These are phyloP conservation scores for Callocephalon fimbriatum DNA, from an alignment of 2,113 vertebrate species.

Conservation along the genomic window DNA sequence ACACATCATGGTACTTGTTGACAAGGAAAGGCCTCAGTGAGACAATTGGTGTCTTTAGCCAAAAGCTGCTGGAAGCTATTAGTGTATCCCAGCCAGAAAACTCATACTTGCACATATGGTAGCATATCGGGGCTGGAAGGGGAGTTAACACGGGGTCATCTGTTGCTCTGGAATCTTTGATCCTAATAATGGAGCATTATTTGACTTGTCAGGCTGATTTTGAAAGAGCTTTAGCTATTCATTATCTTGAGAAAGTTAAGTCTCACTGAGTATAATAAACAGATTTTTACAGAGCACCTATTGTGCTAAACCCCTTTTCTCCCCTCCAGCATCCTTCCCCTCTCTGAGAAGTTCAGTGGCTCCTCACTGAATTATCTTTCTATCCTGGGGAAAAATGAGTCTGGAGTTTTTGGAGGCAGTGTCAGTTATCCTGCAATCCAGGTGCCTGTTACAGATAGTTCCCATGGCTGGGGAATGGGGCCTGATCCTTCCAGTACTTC, in stretches of 20 bases:
- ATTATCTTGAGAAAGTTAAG: constrained; percentile 10
- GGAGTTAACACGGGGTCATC: constrained; percentile 21
- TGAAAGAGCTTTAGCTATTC: constrained; percentile 25
- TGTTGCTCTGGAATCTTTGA: constrained; percentile 28
- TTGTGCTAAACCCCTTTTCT: not conserved
- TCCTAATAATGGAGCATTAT: not conserved
- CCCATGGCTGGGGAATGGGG: not conserved
- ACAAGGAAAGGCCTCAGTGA: constrained; percentile 35
- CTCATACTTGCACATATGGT: constrained; percentile 30
- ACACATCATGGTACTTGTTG: constrained; percentile 17
- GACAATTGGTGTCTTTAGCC: constrained; percentile 14
- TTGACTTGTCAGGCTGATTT: constrained; percentile 17
- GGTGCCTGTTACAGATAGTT: not conserved
- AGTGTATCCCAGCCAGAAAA: constrained; percentile 16
- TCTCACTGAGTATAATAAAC: not conserved
- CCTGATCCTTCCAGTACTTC: not conserved
- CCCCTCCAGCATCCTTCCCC: not conserved
- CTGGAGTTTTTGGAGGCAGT: not conserved
- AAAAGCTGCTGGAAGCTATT: constrained; percentile 53
- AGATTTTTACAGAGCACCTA: not conserved
- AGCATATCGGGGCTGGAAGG: constrained; percentile 21
- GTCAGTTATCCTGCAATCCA: not conserved
- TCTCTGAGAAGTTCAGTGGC: not conserved
- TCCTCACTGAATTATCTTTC: not conserved
- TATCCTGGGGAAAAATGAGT: not conserved